Conservation (phyloP, 2,797 vertebrate species). For the Miopithecus talapoin region DNA sequence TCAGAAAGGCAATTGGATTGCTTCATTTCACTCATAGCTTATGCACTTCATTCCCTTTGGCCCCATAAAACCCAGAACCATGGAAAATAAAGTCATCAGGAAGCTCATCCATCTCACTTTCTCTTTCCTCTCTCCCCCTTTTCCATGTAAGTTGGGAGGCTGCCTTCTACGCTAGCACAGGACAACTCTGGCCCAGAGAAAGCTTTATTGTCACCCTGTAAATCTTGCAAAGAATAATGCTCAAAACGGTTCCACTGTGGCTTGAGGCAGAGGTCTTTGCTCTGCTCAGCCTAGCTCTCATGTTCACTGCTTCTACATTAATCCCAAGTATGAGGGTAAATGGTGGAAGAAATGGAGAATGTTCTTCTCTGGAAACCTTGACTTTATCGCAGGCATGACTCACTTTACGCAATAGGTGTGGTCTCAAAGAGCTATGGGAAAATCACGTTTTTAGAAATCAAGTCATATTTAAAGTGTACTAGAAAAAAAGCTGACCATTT, state of each 20-base stretch:
- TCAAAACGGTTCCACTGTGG: background rate
- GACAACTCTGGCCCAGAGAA: background rate
- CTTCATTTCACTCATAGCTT: constrained; percentile 39
- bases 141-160: constrained; percentile 37
- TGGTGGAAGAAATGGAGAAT: background rate
- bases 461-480: background rate
- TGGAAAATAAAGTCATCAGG: constrained; percentile 58
- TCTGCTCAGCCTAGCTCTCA: background rate
- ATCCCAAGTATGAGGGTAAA: background rate
- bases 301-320: background rate
- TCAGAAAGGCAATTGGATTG: constrained; percentile 45
- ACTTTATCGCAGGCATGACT: background rate
- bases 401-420: background rate
- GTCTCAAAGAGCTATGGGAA: background rate
- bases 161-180: constrained; percentile 1
- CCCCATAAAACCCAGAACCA: constrained; percentile 43
- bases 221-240: background rate
- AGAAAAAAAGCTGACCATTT: background rate
- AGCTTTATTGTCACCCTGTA: background rate
- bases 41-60: constrained; percentile 28
- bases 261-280: background rate
- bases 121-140: background rate
- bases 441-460: background rate
- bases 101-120: constrained; percentile 36
- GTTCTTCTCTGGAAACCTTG: background rate